Evolutionary conservation across 2,113 vertebrate genomes (phyloP), one percentile per base, ranked within the genome.

Genomic region (Thryonomys swinderianus): DNA sequence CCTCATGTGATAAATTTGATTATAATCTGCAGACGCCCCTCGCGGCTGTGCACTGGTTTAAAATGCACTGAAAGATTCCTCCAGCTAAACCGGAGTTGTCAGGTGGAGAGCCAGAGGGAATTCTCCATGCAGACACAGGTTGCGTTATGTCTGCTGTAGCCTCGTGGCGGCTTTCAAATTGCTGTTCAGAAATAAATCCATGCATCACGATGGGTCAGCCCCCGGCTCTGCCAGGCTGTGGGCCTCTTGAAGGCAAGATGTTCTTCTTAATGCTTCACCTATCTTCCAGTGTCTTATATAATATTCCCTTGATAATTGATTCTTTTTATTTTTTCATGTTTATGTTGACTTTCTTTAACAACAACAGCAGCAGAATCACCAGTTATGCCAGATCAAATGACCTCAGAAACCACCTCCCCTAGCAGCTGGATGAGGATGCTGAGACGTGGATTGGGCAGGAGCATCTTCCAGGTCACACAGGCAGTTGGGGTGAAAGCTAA

Each of bases 41-140:
- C 37, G 79, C 79, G 91, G 88, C 88, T 51, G 10, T 42, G 86
- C 74, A 18, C 84, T 12, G 30, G 85, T 93, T 97, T 96, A 96
- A 97, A 98, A 97, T 96, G 96, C 85, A 64, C 90, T 69, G 74
- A 96, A 96, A 97, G 95, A 98, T 96, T 95, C 88, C 37, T 93
- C 95, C 94, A 96, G 80, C 97, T 96, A 96, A 98, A 98, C 96
- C 88, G 32, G 97, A 98, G 96, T 95, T 98, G 98, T 97, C 98
- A 98, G 97, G 90, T 86, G 67, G 88, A 96, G 97, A 91, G 96
- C 96, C 96, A 79, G 95, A 92, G 94, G 96, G 97, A 97, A 96
- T 96, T 97, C 97, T 92, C 91, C 91, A 94, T 67, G 3, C 76
- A 95, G 0, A 4, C 85, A 45, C 93, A 86, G 59, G 95, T 97